These are phyloP conservation scores for Nasonia oneida DNA, from an alignment of 2,888 invertebrate genomes.

Conservation along the genomic window DNA sequence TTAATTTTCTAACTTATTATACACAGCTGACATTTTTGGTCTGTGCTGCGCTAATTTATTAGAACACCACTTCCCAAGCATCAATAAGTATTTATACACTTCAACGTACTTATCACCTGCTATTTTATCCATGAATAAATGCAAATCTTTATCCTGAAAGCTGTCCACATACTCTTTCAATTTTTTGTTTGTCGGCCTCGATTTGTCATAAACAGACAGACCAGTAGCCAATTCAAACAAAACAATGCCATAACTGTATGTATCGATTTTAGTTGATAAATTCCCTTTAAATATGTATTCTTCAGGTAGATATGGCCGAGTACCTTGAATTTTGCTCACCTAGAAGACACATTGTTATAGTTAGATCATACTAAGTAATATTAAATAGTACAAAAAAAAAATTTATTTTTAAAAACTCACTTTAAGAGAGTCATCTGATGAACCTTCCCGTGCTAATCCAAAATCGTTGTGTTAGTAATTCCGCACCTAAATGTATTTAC, in stretches of 20 bases:
- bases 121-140: constrained; percentile 79
- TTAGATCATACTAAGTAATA: constrained; percentile 73
- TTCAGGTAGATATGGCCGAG: constrained; percentile 94
- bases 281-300: constrained; percentile 90
- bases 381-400: constrained; percentile 28
- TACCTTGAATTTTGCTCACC: constrained; percentile 89
- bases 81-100: constrained; percentile 83
- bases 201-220: constrained; percentile 84
- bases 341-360: constrained; percentile 59
- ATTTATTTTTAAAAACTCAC: constrained; percentile 64
- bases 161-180: constrained; percentile 83
- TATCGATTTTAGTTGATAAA: constrained; percentile 95
- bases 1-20: constrained; percentile 78
- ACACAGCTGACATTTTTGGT: constrained; percentile 88
- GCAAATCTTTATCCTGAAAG: constrained; percentile 75
- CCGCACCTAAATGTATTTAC: too few species aligned
- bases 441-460: constrained; percentile 92
- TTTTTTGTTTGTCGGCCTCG: constrained; percentile 79
- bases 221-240: constrained; percentile 91
- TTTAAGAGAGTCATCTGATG: constrained; percentile 82
- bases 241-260: constrained; percentile 96
- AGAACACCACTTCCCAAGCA: constrained; percentile 86
- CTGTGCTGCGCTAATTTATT: constrained; percentile 83
- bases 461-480: constrained; percentile 83
- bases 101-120: constrained; percentile 79